These are phyloP conservation scores for Meteorus cinctellus DNA, from an alignment of 2,888 invertebrate genomes.

Conservation along the genomic window DNA sequence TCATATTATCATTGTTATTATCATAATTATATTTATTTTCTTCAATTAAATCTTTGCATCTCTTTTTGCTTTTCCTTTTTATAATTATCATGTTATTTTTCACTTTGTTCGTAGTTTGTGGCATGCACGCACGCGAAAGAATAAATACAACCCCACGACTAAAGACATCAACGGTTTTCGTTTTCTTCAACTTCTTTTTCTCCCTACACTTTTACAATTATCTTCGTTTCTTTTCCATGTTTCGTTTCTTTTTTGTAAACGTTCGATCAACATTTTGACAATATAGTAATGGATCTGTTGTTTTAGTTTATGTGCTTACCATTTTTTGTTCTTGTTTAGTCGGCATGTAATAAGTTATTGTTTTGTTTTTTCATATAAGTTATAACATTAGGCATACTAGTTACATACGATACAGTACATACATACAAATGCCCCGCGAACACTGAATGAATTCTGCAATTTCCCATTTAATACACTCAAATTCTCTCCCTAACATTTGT, in stretches of 20 bases:
- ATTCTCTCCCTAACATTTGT: conserved; percentile 4
- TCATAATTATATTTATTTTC: conserved; percentile 25
- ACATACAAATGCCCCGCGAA: conserved; percentile 66
- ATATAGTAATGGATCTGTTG: too few species aligned
- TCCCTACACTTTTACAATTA: conserved; percentile 18
- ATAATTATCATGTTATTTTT: conserved; percentile 23
- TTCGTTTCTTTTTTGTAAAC: not conserved
- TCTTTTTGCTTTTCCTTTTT: conserved; percentile 1
- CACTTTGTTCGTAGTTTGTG: conserved; percentile 41
- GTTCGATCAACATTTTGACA: not conserved
- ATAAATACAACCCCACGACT: conserved; percentile 37
- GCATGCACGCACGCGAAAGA: conserved; percentile 41
- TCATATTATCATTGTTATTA: conserved; percentile 19
- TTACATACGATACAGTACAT: conserved; percentile 70
- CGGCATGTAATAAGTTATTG: conserved; percentile 57
- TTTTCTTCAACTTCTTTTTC: not conserved
- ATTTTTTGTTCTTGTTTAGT: conserved; percentile 25
- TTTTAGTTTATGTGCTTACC: too few species aligned
- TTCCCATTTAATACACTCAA: conserved; percentile 13
- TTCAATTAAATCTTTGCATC: conserved; percentile 13
- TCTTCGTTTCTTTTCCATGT: not conserved
- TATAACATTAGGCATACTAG: conserved; percentile 67
- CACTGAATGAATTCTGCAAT: conserved; percentile 50
- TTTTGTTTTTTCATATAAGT: conserved; percentile 59
- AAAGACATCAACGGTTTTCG: conserved; percentile 35